Evolutionary conservation across 2,797 vertebrate genomes (phyloP), one percentile per base, ranked within the genome.

Genomic region (Gymnothorax javanicus): DNA sequence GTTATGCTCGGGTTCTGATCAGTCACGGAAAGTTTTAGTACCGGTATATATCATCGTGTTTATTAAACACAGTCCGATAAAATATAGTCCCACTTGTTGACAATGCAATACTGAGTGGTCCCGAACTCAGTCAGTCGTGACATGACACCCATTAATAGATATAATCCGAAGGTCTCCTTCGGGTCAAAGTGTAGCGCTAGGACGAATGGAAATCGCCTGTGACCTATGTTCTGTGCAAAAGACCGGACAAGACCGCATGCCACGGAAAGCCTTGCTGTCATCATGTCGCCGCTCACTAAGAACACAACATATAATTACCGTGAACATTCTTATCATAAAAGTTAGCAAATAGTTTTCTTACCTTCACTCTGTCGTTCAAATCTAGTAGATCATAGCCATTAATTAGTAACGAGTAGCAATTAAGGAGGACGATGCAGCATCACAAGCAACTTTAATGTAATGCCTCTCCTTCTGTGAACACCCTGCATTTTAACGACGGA

Each of bases 211-310:
- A 77, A 57, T 69, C 84, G 60, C 87, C 84, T 86, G 17, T 86
- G 89, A 91, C 89, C 89, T 89, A 69, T 85, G 84, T 87, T 88
- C 85, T 85, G 87, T 88, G 84, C 88, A 86, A 84, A 85, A 86
- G 50, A 43, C 86, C 67, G 59, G 33, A 85, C 54, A 15, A 56
- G 84, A 57, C 87, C 77, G 15, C 85, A 50, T 85, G 11, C 60
- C 69, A 52, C 56, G 57, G 54, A 85, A 50, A 43, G 27, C 73
- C 59, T 23, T 27, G 52, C 12, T 60, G 33, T 27, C 50, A 50
- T 54, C 54, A 85, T 54, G 69, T 84, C 86, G 69, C 52, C 69
- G 64, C 77, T 33, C 27, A 62, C 20, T 17, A 69, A 82, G 84
- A 79, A 81, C 62, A 62, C 54, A 71, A 64, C 71, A 56, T 67